Conservation (phyloP, 2,888 invertebrate genomes). For the Idaea aversata region DNA sequence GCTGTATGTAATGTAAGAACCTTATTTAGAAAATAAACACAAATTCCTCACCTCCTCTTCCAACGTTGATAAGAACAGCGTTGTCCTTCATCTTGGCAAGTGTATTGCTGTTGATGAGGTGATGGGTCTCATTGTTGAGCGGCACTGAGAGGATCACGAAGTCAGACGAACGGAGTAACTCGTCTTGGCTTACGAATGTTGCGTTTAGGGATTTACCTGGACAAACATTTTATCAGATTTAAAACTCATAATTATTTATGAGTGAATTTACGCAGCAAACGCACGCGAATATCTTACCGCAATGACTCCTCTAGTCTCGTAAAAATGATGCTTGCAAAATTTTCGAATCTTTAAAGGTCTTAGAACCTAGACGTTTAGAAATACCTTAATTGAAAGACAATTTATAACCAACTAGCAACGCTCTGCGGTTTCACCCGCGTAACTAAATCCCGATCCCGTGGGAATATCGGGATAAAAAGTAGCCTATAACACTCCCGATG, state of each 20-base stretch:
- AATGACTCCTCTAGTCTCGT: background rate
- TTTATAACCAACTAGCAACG: too few relatives aligned
- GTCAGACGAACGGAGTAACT: slow-evolving; percentile 88
- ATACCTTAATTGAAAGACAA: too few relatives aligned
- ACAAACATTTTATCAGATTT: too few relatives aligned
- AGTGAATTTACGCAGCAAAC: background rate
- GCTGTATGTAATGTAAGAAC: too few relatives aligned
- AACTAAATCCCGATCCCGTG: too few relatives aligned
- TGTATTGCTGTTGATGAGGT: slow-evolving; percentile 87
- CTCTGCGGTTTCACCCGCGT: too few relatives aligned
- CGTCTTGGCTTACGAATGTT: slow-evolving; percentile 84
- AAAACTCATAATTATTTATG: too few relatives aligned
- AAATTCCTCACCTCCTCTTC: slow-evolving; percentile 84
- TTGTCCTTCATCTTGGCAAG: slow-evolving; percentile 93
- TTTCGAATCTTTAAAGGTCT: too few relatives aligned
- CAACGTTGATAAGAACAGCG: slow-evolving; percentile 93
- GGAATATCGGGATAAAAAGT: too few relatives aligned
- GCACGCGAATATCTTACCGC: background rate
- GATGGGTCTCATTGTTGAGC: slow-evolving; percentile 88
- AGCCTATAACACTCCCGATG: too few relatives aligned
- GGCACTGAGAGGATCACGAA: slow-evolving; percentile 91
- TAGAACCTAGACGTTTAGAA: too few relatives aligned
- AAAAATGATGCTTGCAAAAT: too few relatives aligned
- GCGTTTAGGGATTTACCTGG: slow-evolving; percentile 77
- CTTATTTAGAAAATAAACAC: background rate